Evolutionary conservation across 2,113 vertebrate species (phyloP).

Genomic region (Chloebia gouldiae): DNA sequence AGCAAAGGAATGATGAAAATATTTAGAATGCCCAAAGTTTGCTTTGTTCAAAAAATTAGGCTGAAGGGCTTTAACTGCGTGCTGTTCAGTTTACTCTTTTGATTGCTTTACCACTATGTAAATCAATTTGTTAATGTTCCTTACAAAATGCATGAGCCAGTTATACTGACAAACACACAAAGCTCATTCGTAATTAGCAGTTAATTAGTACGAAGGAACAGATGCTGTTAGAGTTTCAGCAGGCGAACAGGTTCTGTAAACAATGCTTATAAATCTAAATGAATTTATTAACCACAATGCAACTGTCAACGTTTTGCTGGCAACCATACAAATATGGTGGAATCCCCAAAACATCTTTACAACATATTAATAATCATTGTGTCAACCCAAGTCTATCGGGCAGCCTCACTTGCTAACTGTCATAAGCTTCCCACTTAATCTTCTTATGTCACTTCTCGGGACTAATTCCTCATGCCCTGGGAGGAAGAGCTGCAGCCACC

Average conservation of each 20-base stretch:
- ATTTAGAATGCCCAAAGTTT: slow-evolving; percentile 36
- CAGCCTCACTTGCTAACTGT: slow-evolving; percentile 45
- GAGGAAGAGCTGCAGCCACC: neutral
- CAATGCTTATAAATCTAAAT: slow-evolving; percentile 94
- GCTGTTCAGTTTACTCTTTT: slow-evolving; percentile 81
- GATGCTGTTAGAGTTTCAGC: slow-evolving; percentile 90
- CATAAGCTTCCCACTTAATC: slow-evolving; percentile 32
- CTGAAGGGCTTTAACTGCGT: slow-evolving; percentile 70
- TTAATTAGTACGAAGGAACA: slow-evolving; percentile 95
- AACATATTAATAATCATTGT: slow-evolving; percentile 64
- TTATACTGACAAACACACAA: slow-evolving; percentile 85
- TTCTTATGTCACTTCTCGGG: neutral
- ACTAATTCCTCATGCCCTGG: neutral
- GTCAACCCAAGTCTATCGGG: slow-evolving; percentile 58
- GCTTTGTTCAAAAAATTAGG: slow-evolving; percentile 39
- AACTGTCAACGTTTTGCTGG: slow-evolving; percentile 80
- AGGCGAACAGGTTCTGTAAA: slow-evolving; percentile 92
- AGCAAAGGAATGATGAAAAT: neutral
- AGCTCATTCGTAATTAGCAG: slow-evolving; percentile 90
- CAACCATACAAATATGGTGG: slow-evolving; percentile 77
- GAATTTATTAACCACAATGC: slow-evolving; percentile 86
- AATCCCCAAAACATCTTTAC: slow-evolving; percentile 75
- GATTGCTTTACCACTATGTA: slow-evolving; percentile 79
- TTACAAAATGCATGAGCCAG: slow-evolving; percentile 86
- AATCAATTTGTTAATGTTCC: slow-evolving; percentile 88